A percentile compares a stretch with the other conserved stretches of the same genome.
Conservation (phyloP, 1,140 invertebrate species). For the Zaprionus tsacasi region DNA sequence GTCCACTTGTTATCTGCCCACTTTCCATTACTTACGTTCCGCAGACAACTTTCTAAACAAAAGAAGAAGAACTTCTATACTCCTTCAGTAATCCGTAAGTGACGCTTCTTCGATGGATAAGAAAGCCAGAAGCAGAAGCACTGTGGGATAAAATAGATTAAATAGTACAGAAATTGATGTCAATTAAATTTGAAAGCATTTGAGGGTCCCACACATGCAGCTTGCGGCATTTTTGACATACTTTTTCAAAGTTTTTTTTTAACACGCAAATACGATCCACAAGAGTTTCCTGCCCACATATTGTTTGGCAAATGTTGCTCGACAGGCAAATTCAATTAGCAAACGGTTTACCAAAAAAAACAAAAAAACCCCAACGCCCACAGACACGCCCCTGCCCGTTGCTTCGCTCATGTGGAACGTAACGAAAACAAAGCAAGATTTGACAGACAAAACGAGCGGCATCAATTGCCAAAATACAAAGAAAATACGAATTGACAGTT, state of each 20-base stretch:
- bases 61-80: neutral
- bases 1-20: neutral
- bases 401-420: constrained; percentile 8
- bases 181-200: neutral
- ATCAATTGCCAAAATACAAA: constrained; percentile 44
- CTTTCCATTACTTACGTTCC: neutral
- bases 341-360: constrained; percentile 27
- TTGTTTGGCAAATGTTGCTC: constrained; percentile 36
- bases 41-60: neutral
- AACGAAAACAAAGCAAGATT: constrained; percentile 46
- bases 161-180: neutral
- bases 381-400: constrained; percentile 8
- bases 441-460: constrained; percentile 42
- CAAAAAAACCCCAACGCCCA: constrained; percentile 10
- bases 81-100: neutral
- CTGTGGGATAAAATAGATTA: neutral
- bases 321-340: constrained; percentile 70
- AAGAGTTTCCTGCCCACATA: constrained; percentile 38
- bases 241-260: constrained; percentile 9
- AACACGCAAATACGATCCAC: neutral
- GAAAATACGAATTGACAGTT: constrained; percentile 68
- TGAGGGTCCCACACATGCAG: neutral
- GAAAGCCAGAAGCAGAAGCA: neutral
- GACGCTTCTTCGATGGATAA: neutral
- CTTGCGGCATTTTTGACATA: constrained; percentile 28